Conservation (phyloP, 2,797 vertebrate species). For the Rhynchotus rufescens region DNA sequence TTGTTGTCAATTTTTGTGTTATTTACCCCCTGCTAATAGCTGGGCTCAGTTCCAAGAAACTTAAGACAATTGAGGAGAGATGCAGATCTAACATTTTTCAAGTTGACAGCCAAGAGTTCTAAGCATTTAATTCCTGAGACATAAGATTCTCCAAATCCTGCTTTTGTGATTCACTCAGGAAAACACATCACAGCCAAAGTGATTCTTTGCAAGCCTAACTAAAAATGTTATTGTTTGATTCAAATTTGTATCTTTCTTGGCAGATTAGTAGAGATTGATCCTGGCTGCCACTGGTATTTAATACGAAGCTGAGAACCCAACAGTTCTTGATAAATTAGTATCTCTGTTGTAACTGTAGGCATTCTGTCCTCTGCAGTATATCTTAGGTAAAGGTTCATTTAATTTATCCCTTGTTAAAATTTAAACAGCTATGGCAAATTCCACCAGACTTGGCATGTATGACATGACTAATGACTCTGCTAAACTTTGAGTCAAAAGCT, state of each 20-base stretch:
- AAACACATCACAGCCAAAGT: constrained; percentile 46
- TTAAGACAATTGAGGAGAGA: constrained; percentile 62
- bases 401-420: constrained; percentile 29
- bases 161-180: constrained; percentile 59
- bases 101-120: constrained; percentile 61
- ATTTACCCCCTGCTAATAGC: constrained; percentile 70
- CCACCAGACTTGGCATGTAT: constrained; percentile 22
- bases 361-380: not conserved
- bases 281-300: constrained; percentile 8
- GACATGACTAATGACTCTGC: constrained; percentile 33
- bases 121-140: constrained; percentile 50
- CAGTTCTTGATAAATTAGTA: constrained; percentile 17
- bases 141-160: constrained; percentile 49
- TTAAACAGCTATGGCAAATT: constrained; percentile 45
- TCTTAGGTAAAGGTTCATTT: constrained; percentile 40
- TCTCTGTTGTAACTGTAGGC: not conserved
- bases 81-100: constrained; percentile 60
- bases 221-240: constrained; percentile 60
- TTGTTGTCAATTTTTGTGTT: constrained; percentile 68
- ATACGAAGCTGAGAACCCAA: not conserved
- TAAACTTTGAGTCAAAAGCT: constrained; percentile 21
- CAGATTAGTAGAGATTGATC: constrained; percentile 63
- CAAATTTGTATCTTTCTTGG: constrained; percentile 48
- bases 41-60: constrained; percentile 64
- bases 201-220: constrained; percentile 34